Evolutionary conservation across 2,888 invertebrate genomes (phyloP).

Genomic region (Leptura quadrifasciata): DNA sequence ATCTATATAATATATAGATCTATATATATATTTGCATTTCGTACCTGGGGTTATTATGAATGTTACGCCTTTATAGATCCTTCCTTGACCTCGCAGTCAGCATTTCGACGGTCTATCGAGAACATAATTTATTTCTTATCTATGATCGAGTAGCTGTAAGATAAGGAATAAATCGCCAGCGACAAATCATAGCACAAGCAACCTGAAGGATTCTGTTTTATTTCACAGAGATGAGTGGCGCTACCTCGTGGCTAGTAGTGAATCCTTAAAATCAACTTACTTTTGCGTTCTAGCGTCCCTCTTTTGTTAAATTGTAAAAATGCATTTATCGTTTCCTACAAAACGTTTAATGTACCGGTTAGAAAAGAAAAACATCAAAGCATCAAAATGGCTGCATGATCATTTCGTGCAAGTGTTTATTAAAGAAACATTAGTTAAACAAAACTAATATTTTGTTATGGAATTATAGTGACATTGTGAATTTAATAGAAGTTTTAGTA

Average conservation of each 20-base stretch:
- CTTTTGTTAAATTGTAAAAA: background rate
- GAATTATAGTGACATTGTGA: conserved; percentile 35
- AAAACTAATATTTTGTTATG: conserved; percentile 32
- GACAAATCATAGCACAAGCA: no score
- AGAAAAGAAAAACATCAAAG: conserved; percentile 44
- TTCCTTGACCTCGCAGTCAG: no score
- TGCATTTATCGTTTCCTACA: conserved; percentile 3
- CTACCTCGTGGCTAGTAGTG: background rate
- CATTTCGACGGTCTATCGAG: no score
- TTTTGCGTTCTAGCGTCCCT: conserved; percentile 32
- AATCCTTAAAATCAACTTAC: conserved; percentile 27
- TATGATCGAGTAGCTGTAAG: no score
- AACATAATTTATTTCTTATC: no score
- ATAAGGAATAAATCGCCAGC: no score
- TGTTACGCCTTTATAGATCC: no score
- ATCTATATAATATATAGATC: no score
- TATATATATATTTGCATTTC: no score
- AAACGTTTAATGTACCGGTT: conserved; percentile 40
- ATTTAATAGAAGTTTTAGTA: conserved; percentile 39
- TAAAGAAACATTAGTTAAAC: conserved; percentile 13
- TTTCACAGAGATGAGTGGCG: background rate
- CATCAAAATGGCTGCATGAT: conserved; percentile 52
- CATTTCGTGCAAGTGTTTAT: conserved; percentile 34
- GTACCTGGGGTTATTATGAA: no score
- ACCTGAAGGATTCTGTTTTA: no score